phyloP scores from a whole-genome alignment of 2,797 vertebrate genomes.

The Sebastes minor region DNA sequence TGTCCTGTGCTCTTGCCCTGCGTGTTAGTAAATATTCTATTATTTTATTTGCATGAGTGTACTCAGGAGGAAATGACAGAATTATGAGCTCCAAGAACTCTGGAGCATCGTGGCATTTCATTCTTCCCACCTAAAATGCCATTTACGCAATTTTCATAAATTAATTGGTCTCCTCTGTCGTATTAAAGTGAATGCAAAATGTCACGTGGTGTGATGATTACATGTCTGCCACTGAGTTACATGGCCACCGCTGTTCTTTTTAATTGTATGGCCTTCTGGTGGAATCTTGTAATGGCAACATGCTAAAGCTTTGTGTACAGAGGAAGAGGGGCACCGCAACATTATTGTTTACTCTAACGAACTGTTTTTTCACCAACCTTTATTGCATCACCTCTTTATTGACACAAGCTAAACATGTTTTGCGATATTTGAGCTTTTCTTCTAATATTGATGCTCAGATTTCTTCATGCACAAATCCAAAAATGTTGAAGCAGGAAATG shows the following conservation, averaged over 20 bases:
- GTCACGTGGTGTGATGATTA: neutral
- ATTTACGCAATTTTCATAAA: neutral
- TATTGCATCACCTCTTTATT: neutral
- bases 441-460: neutral
- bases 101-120: neutral
- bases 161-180: neutral
- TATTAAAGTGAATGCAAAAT: neutral
- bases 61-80: neutral
- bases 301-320: neutral
- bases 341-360: neutral
- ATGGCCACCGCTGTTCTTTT: neutral
- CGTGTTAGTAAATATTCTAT: no score
- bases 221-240: neutral
- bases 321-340: neutral
- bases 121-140: constrained; percentile 1
- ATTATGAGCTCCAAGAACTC: neutral
- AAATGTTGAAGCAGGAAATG: neutral
- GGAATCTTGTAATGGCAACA: neutral
- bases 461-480: neutral
- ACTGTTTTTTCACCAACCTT: neutral
- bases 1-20: no score
- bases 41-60: no score
- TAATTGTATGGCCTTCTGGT: neutral
- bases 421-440: neutral
- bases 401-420: neutral